Evolutionary conservation across 2,888 invertebrate species (phyloP).

Genomic region (Lumbricus terrestris): DNA sequence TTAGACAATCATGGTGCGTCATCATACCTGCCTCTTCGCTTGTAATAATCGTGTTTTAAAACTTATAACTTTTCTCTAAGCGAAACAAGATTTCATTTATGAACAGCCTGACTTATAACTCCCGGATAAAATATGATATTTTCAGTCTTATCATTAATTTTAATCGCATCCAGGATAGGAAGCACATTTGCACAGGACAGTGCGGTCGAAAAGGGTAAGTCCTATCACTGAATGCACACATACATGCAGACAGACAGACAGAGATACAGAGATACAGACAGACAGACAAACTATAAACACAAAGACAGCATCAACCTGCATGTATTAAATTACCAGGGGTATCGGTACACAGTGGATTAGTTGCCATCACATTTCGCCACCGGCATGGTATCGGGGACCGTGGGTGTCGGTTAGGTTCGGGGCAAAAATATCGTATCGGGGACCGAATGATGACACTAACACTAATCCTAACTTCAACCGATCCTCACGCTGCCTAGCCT

Average conservation of each 20-base stretch:
- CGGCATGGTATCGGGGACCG: no score
- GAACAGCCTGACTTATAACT: neutral
- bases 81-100: neutral
- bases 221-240: neutral
- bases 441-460: no score
- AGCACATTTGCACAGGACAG: neutral
- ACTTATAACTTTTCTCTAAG: neutral
- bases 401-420: no score
- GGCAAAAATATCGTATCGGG: no score
- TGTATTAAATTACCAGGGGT: no score
- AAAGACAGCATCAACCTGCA: no score
- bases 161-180: neutral
- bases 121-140: neutral
- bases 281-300: no score
- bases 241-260: neutral
- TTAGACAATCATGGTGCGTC: neutral
- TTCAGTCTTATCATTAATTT: neutral
- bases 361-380: no score
- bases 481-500: no score
- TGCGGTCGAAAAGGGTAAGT: neutral
- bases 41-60: neutral
- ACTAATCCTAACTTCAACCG: no score
- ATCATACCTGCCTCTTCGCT: neutral
- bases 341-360: no score
- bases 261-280: neutral